A percentile compares a stretch with the other conserved stretches of the same genome.
Conservation (phyloP, 2,888 invertebrate genomes). For the Onthophagus sagittarius region DNA sequence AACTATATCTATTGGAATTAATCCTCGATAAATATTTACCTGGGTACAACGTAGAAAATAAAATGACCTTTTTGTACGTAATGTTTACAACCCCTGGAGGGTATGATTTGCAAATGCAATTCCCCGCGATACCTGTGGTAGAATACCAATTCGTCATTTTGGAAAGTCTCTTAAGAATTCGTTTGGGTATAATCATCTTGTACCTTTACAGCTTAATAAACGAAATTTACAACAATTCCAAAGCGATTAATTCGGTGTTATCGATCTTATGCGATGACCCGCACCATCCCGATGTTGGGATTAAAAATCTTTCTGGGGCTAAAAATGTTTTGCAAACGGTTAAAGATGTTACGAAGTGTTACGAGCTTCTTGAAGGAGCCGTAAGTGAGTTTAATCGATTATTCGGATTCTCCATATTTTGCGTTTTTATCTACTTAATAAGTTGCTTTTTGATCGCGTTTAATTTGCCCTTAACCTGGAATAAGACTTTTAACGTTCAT, state of each 20-base stretch:
- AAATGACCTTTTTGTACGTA: neutral
- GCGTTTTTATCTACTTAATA: neutral
- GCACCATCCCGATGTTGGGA: neutral
- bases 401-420: neutral
- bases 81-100: neutral
- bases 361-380: neutral
- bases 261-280: neutral
- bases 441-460: slow-evolving; percentile 3
- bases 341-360: neutral
- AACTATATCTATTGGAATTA: neutral
- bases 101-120: neutral
- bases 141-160: neutral
- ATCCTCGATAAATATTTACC: neutral
- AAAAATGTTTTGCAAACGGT: neutral
- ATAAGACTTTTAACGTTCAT: neutral
- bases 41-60: neutral
- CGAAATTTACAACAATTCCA: neutral
- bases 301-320: neutral
- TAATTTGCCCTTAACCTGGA: slow-evolving; percentile 1
- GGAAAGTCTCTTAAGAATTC: neutral
- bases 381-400: neutral
- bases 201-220: neutral
- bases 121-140: neutral
- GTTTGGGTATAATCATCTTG: neutral
- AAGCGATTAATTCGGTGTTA: neutral